Percentiles rank a stretch among this genome's conserved stretches.
Conservation (phyloP, 1,140 invertebrate species). For the Idris sp. region DNA sequence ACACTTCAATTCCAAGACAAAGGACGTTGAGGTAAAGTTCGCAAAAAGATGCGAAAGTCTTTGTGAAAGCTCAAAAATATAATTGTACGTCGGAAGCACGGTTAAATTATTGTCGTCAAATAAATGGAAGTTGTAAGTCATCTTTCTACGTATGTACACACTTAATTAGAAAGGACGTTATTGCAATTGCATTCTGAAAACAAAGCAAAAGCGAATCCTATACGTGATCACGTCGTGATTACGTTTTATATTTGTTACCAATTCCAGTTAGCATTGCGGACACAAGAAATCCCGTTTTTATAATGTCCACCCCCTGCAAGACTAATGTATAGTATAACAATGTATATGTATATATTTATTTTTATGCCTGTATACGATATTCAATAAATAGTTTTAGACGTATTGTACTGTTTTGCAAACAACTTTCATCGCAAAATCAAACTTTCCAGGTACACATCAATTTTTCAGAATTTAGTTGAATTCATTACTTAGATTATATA, state of each 20-base stretch:
- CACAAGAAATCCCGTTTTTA: conserved; percentile 46
- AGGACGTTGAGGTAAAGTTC: conserved; percentile 5
- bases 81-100: conserved; percentile 31
- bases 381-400: conserved; percentile 42
- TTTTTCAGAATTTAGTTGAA: no score
- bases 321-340: conserved; percentile 39
- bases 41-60: conserved; percentile 17
- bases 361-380: conserved; percentile 22
- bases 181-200: conserved; percentile 15
- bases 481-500: no score
- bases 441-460: no score
- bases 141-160: conserved; percentile 18
- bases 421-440: neutral
- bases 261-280: conserved; percentile 62
- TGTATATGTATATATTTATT: conserved; percentile 33
- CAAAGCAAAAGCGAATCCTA: conserved; percentile 36
- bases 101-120: conserved; percentile 37
- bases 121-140: conserved; percentile 23
- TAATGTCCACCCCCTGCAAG: conserved; percentile 45
- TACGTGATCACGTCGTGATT: conserved; percentile 24
- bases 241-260: conserved; percentile 46
- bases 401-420: conserved; percentile 17
- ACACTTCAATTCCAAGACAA: conserved; percentile 26
- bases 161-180: conserved; percentile 1
- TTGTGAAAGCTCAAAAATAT: conserved; percentile 21